These are phyloP conservation scores for Zosterops borbonicus DNA, from an alignment of 2,113 vertebrate genomes.

Conservation along the genomic window DNA sequence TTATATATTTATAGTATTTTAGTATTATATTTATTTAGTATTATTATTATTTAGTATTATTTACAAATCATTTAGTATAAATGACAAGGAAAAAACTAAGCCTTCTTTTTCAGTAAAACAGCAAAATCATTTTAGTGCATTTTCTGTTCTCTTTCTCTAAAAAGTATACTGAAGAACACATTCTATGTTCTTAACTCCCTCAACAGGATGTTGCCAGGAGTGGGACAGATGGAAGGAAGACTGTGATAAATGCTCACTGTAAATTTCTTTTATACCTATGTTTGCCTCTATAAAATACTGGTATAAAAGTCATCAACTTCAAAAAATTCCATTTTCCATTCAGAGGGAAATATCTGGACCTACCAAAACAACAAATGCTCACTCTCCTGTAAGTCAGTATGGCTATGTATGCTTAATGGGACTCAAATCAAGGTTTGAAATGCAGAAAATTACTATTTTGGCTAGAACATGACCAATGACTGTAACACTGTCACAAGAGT, in stretches of 20 bases:
- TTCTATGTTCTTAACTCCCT: background rate
- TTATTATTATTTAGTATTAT: too few relatives aligned
- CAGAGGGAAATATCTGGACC: background rate
- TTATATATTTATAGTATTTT: too few relatives aligned
- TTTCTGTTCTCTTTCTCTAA: background rate
- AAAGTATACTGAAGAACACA: background rate
- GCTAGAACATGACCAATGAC: background rate
- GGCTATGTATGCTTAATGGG: fast-evolving
- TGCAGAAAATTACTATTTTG: background rate
- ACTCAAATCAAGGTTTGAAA: background rate
- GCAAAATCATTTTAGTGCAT: background rate
- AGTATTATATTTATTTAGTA: too few relatives aligned
- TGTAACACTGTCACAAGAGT: background rate
- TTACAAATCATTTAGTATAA: background rate
- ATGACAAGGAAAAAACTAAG: background rate
- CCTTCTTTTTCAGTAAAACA: background rate
- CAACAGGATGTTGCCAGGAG: background rate
- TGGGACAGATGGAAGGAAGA: background rate
- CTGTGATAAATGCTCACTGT: fast-evolving
- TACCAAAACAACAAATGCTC: background rate
- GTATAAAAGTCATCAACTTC: background rate
- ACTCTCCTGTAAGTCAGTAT: background rate
- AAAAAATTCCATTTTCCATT: background rate
- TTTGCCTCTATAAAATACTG: background rate
- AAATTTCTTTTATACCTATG: background rate